These are phyloP conservation scores for Caenorhabditis remanei DNA, from an alignment of 1,140 invertebrate genomes.

Conservation along the genomic window DNA sequence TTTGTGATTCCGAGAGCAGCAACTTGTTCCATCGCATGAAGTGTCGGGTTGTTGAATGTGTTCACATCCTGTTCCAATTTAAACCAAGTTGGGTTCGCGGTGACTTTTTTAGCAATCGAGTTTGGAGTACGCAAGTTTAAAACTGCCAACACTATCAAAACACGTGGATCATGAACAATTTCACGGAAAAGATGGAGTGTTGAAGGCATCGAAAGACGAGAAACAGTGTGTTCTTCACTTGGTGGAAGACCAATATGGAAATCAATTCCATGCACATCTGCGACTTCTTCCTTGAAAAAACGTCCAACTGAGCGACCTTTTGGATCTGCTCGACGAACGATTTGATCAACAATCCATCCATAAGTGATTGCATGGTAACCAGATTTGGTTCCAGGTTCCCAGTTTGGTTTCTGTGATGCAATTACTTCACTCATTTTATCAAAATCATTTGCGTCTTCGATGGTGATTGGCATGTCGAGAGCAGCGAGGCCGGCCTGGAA, in stretches of 20 bases:
- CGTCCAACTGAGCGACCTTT: constrained; percentile 74
- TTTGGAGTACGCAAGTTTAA: constrained; percentile 53
- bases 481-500: constrained; percentile 65
- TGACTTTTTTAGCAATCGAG: constrained; percentile 66
- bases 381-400: constrained; percentile 69
- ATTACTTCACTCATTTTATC: constrained; percentile 69
- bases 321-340: constrained; percentile 78
- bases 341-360: constrained; percentile 79
- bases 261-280: constrained; percentile 77
- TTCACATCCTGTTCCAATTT: constrained; percentile 68
- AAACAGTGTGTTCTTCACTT: constrained; percentile 69
- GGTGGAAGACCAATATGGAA: constrained; percentile 71
- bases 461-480: constrained; percentile 64
- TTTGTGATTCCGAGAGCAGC: constrained; percentile 74
- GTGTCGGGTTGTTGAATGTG: constrained; percentile 73
- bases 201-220: constrained; percentile 69
- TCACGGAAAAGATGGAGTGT: constrained; percentile 68
- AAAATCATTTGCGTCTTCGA: constrained; percentile 60
- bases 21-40: constrained; percentile 72
- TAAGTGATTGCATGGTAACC: constrained; percentile 79
- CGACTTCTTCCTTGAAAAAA: constrained; percentile 79
- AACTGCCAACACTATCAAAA: constrained; percentile 68
- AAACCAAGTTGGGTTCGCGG: constrained; percentile 70
- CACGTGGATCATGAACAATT: constrained; percentile 72
- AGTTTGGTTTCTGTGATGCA: constrained; percentile 72